Conservation (phyloP, 2,113 vertebrate species). For the Hirundichthys speculiger region DNA sequence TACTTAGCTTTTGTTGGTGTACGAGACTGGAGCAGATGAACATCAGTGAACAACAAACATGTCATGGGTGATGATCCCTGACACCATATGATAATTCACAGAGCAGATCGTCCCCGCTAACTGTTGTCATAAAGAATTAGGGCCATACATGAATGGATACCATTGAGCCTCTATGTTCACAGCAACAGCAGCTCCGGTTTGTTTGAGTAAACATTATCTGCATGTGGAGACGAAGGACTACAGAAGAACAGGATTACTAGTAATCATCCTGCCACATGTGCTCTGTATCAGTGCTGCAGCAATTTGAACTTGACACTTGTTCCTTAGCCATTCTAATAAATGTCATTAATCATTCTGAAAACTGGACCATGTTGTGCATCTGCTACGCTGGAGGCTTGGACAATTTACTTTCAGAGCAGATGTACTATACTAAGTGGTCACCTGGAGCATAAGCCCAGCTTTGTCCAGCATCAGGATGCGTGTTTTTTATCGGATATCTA, state of each 20-base stretch:
- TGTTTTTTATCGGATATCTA: background rate
- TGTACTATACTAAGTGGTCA: background rate
- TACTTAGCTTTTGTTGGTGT: constrained; percentile 47
- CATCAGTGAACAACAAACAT: constrained; percentile 53
- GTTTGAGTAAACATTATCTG: constrained; percentile 34
- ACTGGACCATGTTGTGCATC: background rate
- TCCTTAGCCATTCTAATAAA: constrained; percentile 1
- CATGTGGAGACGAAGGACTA: constrained; percentile 14
- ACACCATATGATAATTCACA: background rate
- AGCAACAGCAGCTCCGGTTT: constrained; percentile 21
- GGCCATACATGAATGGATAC: background rate
- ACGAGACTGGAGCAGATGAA: constrained; percentile 26
- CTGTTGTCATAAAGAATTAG: constrained; percentile 7
- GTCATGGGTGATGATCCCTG: constrained; percentile 13
- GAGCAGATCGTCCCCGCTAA: constrained; percentile 11
- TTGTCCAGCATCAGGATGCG: background rate
- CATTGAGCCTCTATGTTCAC: constrained; percentile 35
- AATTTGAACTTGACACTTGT: constrained; percentile 4
- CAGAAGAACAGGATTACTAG: constrained; percentile 39
- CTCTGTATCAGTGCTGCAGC: background rate
- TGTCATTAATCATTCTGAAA: background rate
- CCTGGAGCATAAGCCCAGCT: background rate
- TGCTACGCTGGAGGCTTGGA: background rate
- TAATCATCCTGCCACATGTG: constrained; percentile 17
- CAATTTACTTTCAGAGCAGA: no score